Evolutionary conservation across 1,140 invertebrate genomes (phyloP), one percentile per base, ranked within the genome.

Genomic region (Oncopeltus fasciatus): DNA sequence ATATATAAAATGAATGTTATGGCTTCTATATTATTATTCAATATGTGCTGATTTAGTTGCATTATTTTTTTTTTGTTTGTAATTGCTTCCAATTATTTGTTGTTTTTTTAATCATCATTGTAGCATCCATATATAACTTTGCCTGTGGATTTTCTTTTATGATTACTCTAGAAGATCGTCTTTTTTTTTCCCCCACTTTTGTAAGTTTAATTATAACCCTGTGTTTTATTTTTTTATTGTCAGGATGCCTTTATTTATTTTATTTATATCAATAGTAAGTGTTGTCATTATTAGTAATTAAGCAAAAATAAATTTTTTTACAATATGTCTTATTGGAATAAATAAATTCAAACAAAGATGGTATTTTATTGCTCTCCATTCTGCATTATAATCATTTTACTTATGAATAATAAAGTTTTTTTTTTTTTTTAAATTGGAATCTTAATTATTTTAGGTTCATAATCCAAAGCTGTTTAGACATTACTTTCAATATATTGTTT

Each of bases 271-370:
- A 53, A 8, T 26, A 53, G 26, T 53, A 53, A 53, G 49, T 53
- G 49, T 53, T 53, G 31, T 38, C 31, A 38, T 38, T 14, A 38
- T 38, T 38, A 38, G 31, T 53, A 24, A 29, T 47, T 29, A 26
- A 61, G 59, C 59, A 61, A 29, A 61, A 60, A 60, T 29, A 33
- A 47, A 47, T 61, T 61, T 61, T 61, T 61, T 43, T 61, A 61
- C 59, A 46, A 43, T 61, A 49, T 18, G 28, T 49, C 44, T 49
- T 51, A 31, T 58, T 58, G 57, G 46, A 61, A 61, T 29, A 49
- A 49, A 61, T 43, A 46, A 46, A 44, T 24, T 18, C 49, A 18
- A 53, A 53, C 16, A n/a, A n/a, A n/a, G n/a, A n/a, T n/a, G n/a
- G n/a, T n/a, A n/a, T n/a, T n/a, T n/a, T n/a, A n/a, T n/a, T n/a